Evolutionary conservation across 2,797 vertebrate species (phyloP).

Genomic region (Neopelma chrysocephalum): DNA sequence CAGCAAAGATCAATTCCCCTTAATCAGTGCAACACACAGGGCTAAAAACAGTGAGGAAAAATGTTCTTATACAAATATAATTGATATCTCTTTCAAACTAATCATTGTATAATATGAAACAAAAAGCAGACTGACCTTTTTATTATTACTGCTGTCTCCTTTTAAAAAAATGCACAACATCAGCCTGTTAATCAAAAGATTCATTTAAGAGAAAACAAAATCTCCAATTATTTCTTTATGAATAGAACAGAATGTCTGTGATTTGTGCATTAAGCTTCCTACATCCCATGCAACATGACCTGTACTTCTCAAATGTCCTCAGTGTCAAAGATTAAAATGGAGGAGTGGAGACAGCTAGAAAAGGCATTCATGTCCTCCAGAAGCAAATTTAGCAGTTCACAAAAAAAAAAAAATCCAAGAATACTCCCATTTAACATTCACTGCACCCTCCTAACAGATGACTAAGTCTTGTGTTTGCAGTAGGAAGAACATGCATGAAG

Average conservation of each 20-base stretch:
- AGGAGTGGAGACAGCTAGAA: background rate
- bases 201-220: slow-evolving; percentile 11
- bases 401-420: background rate
- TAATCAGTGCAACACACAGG: slow-evolving; percentile 3
- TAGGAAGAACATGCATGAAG: background rate
- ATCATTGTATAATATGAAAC: slow-evolving; percentile 12
- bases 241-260: background rate
- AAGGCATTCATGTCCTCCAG: slow-evolving; percentile 9
- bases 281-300: background rate
- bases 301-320: background rate
- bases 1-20: slow-evolving; percentile 51
- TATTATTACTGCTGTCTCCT: background rate
- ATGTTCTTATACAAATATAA: slow-evolving; percentile 12
- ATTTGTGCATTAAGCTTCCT: background rate
- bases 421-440: background rate
- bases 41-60: slow-evolving; percentile 1
- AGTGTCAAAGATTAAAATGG: background rate
- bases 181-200: slow-evolving; percentile 6
- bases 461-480: background rate
- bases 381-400: slow-evolving; percentile 11
- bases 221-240: background rate
- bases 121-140: slow-evolving; percentile 10
- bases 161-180: background rate
- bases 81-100: slow-evolving; percentile 21
- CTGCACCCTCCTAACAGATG: background rate